These are phyloP conservation scores for Pseudochromis fuscus DNA, from an alignment of 2,797 vertebrate genomes.

Conservation along the genomic window DNA sequence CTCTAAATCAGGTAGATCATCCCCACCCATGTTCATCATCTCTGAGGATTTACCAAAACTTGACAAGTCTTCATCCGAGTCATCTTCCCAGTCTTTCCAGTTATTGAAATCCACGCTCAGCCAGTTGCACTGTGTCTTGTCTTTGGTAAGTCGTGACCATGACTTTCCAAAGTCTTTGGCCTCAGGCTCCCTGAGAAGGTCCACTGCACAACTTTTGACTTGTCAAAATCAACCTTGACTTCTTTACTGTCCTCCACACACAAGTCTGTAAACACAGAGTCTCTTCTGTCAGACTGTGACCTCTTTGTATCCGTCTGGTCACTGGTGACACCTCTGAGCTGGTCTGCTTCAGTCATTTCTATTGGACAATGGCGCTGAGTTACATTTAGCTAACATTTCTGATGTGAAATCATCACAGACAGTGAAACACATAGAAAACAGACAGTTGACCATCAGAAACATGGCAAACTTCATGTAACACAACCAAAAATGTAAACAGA, in stretches of 20 bases:
- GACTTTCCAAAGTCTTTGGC: conserved; percentile 90
- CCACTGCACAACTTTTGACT: conserved; percentile 88
- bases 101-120: conserved; percentile 98
- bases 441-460: too few relatives aligned
- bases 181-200: conserved; percentile 83
- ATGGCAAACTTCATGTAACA: too few relatives aligned
- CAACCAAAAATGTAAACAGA: too few relatives aligned
- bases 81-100: conserved; percentile 99
- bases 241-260: conserved; percentile 98
- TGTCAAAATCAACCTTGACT: conserved; percentile 92
- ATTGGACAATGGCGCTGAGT: too few relatives aligned
- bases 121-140: conserved; percentile 97
- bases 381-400: too few relatives aligned
- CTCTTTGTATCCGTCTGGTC: too few relatives aligned
- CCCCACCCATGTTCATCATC: conserved; percentile 98
- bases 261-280: conserved; percentile 95
- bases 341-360: too few relatives aligned
- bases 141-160: conserved; percentile 97
- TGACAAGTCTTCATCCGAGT: conserved; percentile 96
- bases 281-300: conserved; percentile 97
- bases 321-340: too few relatives aligned
- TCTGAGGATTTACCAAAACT: conserved; percentile 98
- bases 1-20: conserved; percentile 97
- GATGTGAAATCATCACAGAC: too few relatives aligned
- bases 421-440: too few relatives aligned